A percentile compares a stretch with the other conserved stretches of the same genome.
Conservation (phyloP, 2,113 vertebrate species). For the Dendropsophus ebraccatus region DNA sequence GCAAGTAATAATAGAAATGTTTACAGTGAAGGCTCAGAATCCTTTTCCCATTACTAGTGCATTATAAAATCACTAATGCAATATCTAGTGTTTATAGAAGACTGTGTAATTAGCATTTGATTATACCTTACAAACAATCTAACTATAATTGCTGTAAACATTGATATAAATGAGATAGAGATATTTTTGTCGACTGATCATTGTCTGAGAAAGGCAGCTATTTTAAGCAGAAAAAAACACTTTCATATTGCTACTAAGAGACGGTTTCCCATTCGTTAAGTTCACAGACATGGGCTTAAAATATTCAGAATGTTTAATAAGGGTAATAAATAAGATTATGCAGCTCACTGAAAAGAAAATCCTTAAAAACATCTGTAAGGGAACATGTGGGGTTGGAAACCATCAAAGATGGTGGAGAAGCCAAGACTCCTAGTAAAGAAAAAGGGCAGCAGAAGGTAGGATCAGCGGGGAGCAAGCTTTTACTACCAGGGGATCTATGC, state of each 20-base stretch:
- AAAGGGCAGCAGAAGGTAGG: constrained; percentile 31
- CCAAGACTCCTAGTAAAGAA: not conserved
- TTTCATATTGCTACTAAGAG: too few relatives aligned
- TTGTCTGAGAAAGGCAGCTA: not conserved
- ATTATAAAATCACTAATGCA: not conserved
- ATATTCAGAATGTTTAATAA: not conserved
- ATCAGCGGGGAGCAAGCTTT: not conserved
- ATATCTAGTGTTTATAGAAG: not conserved
- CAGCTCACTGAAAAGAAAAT: not conserved
- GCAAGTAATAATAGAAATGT: not conserved
- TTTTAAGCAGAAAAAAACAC: not conserved
- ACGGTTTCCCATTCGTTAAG: not conserved
- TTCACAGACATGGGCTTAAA: not conserved
- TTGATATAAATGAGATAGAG: not conserved
- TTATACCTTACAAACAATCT: constrained; percentile 29
- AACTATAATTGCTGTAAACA: constrained; percentile 23
- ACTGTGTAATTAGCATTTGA: constrained; percentile 29
- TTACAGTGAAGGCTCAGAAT: not conserved
- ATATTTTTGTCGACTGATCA: constrained; percentile 2
- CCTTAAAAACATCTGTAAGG: not conserved
- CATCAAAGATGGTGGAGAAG: not conserved
- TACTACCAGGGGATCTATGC: not conserved
- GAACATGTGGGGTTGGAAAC: not conserved
- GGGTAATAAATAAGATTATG: not conserved
- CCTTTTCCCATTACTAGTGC: not conserved